phyloP scores from a whole-genome alignment of 2,113 vertebrate genomes.

The Ceyx margarethae region DNA sequence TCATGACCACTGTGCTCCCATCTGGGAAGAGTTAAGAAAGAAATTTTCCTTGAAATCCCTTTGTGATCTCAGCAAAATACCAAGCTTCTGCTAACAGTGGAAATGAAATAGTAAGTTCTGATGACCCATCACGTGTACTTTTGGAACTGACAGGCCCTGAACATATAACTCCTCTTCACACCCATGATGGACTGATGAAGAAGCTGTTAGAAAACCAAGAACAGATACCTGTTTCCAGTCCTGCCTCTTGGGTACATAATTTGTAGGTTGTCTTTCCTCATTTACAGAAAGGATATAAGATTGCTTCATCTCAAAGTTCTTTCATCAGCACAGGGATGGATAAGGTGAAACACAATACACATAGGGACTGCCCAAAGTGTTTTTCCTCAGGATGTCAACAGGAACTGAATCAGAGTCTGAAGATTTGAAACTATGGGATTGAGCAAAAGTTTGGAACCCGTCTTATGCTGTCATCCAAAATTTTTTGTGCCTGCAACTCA shows the following conservation, averaged over 20 bases:
- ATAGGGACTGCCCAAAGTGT: too few species aligned
- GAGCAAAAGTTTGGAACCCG: neutral
- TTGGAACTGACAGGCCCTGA: neutral
- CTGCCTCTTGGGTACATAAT: neutral
- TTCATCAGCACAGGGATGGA: neutral
- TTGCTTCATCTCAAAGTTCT: neutral
- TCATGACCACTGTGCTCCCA: neutral
- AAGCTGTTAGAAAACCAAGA: neutral
- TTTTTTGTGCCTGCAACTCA: neutral
- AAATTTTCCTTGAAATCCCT: neutral
- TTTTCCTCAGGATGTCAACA: neutral
- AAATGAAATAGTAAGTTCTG: neutral
- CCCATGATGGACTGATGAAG: neutral
- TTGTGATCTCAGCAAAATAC: neutral
- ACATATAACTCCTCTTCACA: neutral
- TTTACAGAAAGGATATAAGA: neutral
- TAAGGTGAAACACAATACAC: neutral
- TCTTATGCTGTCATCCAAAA: neutral
- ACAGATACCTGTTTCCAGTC: neutral
- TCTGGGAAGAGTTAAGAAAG: neutral
- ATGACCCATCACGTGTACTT: neutral
- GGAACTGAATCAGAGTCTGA: neutral
- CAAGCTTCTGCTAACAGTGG: neutral
- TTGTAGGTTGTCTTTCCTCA: neutral
- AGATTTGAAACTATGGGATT: neutral